Evolutionary conservation across 2,797 vertebrate genomes (phyloP).

Genomic region (Ptychobarbus kaznakovi): DNA sequence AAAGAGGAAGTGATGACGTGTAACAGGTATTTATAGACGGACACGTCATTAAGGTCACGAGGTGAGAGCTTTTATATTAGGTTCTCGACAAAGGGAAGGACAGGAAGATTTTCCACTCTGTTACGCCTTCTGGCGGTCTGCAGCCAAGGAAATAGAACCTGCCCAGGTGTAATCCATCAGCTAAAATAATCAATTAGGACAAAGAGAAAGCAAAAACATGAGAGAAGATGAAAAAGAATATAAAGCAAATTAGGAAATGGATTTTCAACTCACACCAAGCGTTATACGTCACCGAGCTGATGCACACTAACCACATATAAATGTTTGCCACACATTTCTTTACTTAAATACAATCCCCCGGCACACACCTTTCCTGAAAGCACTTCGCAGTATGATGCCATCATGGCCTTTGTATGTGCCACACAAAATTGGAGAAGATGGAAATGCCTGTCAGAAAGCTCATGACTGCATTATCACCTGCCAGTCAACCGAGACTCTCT

Average conservation of each 20-base stretch:
- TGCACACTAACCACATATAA: neutral
- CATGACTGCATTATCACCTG: constrained; percentile 36
- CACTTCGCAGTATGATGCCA: constrained; percentile 24
- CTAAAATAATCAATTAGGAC: neutral
- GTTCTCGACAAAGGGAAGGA: too few relatives aligned
- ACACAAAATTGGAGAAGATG: constrained; percentile 16
- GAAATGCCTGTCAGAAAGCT: constrained; percentile 8
- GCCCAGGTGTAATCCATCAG: neutral
- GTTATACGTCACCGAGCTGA: neutral
- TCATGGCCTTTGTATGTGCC: constrained; percentile 10
- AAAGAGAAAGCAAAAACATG: neutral
- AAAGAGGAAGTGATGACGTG: too few relatives aligned
- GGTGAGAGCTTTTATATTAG: too few relatives aligned
- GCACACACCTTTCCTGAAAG: constrained; percentile 25
- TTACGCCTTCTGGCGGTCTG: too few relatives aligned
- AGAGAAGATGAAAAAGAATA: neutral
- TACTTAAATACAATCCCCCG: neutral
- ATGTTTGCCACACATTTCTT: constrained; percentile 16
- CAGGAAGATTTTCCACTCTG: too few relatives aligned
- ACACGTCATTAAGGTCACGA: too few relatives aligned
- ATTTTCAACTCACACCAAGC: neutral
- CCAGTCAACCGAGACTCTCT: constrained; percentile 23
- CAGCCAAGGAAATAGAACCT: too few relatives aligned
- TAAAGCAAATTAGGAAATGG: neutral
- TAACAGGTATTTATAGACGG: constrained; percentile 1